These are phyloP conservation scores for Spialia ferax DNA, from an alignment of 2,888 invertebrate species.

Conservation along the genomic window DNA sequence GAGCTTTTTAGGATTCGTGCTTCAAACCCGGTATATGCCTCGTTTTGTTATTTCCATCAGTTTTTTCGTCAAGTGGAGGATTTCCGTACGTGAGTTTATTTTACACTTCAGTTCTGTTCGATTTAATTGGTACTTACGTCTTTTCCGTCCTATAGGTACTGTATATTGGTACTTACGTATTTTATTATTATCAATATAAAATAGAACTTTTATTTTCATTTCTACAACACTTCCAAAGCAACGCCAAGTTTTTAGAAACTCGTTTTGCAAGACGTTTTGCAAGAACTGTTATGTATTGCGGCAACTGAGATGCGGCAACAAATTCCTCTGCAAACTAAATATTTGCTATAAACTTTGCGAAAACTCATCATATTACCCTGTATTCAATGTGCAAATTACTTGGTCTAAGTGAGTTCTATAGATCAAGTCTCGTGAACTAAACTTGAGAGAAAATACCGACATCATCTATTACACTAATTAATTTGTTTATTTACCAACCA, in stretches of 20 bases:
- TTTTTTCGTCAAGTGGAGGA: too few species aligned
- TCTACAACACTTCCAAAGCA: neutral
- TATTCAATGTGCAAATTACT: constrained; percentile 34
- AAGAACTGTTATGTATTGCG: constrained; percentile 24
- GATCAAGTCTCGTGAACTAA: constrained; percentile 11
- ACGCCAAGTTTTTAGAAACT: neutral
- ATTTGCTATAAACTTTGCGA: constrained; percentile 34
- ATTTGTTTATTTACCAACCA: neutral
- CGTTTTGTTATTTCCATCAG: too few species aligned
- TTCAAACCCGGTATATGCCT: too few species aligned
- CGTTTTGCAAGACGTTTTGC: too few species aligned
- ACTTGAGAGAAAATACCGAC: constrained; percentile 7
- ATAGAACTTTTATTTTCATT: too few species aligned
- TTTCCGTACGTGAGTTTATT: too few species aligned
- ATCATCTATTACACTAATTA: constrained; percentile 14
- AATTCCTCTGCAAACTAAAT: constrained; percentile 29
- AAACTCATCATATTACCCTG: constrained; percentile 40
- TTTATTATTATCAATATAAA: too few species aligned
- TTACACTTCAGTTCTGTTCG: too few species aligned
- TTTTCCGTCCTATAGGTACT: too few species aligned
- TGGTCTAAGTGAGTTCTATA: constrained; percentile 27
- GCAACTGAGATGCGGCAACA: constrained; percentile 26
- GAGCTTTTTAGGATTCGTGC: too few species aligned
- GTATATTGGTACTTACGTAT: too few species aligned
- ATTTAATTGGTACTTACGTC: too few species aligned